Evolutionary conservation across 1,140 invertebrate genomes (phyloP).

Genomic region (Steinernema khuongi): DNA sequence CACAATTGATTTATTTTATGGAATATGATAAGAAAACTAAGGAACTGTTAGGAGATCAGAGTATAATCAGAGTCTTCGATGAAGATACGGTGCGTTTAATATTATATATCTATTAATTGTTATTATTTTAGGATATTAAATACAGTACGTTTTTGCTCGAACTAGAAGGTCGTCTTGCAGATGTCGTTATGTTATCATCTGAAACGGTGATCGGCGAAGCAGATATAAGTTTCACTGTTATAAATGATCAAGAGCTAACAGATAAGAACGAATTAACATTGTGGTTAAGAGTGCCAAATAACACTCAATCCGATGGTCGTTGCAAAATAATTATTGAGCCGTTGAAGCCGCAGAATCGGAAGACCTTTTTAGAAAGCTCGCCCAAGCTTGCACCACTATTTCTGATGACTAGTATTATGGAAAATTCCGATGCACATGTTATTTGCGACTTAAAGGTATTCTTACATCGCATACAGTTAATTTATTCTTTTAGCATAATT

Average conservation of each 20-base stretch:
- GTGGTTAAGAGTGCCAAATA: not conserved
- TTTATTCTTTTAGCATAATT: too few species aligned
- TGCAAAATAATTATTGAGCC: not conserved
- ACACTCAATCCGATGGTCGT: not conserved
- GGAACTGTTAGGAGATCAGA: not conserved
- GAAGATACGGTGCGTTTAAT: not conserved
- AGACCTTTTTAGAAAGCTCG: not conserved
- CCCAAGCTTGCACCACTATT: too few species aligned
- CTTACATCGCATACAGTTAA: too few species aligned
- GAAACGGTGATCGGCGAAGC: not conserved
- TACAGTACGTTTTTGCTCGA: not conserved
- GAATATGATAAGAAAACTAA: not conserved
- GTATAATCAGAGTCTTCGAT: not conserved
- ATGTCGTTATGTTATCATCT: not conserved
- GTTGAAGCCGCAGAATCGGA: too few species aligned
- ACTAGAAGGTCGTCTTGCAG: not conserved
- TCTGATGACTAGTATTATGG: too few species aligned
- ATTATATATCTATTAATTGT: not conserved
- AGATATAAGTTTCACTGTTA: not conserved
- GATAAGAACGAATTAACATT: not conserved
- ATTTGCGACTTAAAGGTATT: too few species aligned
- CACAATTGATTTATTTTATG: not conserved
- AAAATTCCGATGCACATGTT: too few species aligned
- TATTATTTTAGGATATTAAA: not conserved
- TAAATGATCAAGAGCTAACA: not conserved